Evolutionary conservation across 37 sponge, comb jelly and placozoan genomes (phyloP), one percentile per base, ranked within the genome.

Genomic region (Aphrocallistes beatrix): DNA sequence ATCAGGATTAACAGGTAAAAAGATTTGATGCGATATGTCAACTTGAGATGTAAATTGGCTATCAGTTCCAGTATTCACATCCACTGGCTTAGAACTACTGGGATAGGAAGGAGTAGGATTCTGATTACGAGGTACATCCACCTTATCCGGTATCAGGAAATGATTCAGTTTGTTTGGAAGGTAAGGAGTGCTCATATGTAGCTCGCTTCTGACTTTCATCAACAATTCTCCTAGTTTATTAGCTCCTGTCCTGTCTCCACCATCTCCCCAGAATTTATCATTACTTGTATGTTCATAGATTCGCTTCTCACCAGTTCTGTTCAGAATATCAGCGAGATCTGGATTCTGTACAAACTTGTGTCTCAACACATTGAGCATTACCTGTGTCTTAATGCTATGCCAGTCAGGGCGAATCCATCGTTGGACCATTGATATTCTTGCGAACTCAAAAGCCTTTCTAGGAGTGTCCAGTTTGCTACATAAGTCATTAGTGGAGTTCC

Each of bases 181-280:
- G 83, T 28, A 82, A 3, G 83, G 83, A 38, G 21, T 36, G 1
- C 21, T 37, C 8, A 3, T 82, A 25, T 38, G 60, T 60, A 90
- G 84, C 28, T 83, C 85, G 1, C 45, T 10, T 19, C 88, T 83
- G 9, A 91, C 36, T 28, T 86, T 28, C 86, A 86, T 83, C 8
- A 88, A 42, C 19, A 91, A 51, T 37, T 45, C 19, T 84, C 88
- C 88, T 48, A 91, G 91, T 3, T 51, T 36, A 82, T 91, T 88
- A 69, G 85, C 0, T 32, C 90, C 90, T 19, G 38, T 88, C 9
- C 90, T 88, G 85, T 90, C 87, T 38, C 89, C 89, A 0, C 91
- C 91, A 37, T 91, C 91, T 84, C 89, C 91, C 91, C 91, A 91
- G 87, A 51, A 91, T 13, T 42, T 48, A 50, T 91, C 91, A 38